Conservation (phyloP, 2,113 vertebrate species). For the Datnioides undecimradiatus region DNA sequence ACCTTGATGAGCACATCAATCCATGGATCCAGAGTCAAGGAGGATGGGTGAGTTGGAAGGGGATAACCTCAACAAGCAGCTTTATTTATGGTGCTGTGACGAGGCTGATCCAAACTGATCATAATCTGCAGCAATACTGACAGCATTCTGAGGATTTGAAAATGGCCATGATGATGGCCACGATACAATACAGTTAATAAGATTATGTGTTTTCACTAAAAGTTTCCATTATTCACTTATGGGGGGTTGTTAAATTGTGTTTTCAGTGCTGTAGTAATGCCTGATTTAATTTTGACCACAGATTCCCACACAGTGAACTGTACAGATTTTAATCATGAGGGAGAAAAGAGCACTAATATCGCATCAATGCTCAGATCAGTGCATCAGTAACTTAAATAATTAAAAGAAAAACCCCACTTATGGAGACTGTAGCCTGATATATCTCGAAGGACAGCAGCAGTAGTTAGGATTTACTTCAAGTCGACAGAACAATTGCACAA, state of each 20-base stretch:
- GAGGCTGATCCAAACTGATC: too few relatives aligned
- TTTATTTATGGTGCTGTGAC: background rate
- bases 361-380: background rate
- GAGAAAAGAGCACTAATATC: background rate
- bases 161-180: background rate
- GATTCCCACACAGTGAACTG: background rate
- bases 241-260: background rate
- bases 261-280: background rate
- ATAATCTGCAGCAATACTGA: background rate
- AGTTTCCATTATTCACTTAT: background rate
- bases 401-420: background rate
- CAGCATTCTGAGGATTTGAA: background rate
- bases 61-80: background rate
- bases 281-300: background rate
- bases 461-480: background rate
- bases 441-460: background rate
- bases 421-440: too few relatives aligned
- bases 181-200: background rate
- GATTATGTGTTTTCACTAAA: background rate
- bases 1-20: constrained; percentile 93
- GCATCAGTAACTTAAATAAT: background rate
- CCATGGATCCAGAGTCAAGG: constrained; percentile 96
- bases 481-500: background rate
- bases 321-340: background rate
- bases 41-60: constrained; percentile 92